Evolutionary conservation across 2,113 vertebrate species (phyloP).

Genomic region (Crypturellus undulatus): DNA sequence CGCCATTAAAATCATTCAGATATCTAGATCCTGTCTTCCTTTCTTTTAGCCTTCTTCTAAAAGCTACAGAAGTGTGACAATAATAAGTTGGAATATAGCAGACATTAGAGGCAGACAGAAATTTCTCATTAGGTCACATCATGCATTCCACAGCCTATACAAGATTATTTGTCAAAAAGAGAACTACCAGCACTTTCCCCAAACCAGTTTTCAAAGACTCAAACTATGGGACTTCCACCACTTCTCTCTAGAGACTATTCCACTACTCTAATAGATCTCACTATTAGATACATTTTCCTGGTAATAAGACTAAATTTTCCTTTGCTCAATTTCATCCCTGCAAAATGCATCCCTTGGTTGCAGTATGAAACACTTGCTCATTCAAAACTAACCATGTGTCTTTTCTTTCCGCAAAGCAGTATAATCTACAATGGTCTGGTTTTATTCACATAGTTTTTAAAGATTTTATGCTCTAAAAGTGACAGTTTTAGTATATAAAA

Average conservation of each 20-base stretch:
- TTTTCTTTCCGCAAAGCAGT: not conserved
- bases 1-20: conserved; percentile 71
- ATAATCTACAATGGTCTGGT: not conserved
- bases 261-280: conserved; percentile 19
- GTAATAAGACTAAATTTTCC: conserved; percentile 62
- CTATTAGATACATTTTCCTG: conserved; percentile 53
- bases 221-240: not conserved
- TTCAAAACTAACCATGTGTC: conserved; percentile 44
- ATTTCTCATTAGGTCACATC: not conserved
- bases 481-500: not conserved
- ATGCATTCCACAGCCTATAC: not conserved
- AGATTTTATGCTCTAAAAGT: not conserved
- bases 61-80: not conserved
- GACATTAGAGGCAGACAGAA: not conserved
- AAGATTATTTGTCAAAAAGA: not conserved
- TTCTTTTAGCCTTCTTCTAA: not conserved
- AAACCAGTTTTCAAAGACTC: not conserved
- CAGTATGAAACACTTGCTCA: conserved; percentile 43
- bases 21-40: conserved; percentile 63
- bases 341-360: conserved; percentile 52
- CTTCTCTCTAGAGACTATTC: conserved; percentile 43
- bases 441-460: conserved; percentile 2
- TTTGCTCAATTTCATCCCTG: conserved; percentile 45
- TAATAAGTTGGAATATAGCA: not conserved
- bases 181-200: not conserved